A percentile compares a stretch with the other conserved stretches of the same genome.
Evolutionary conservation across 2,113 vertebrate genomes (phyloP).

Genomic region (Corynorhinus townsendii): DNA sequence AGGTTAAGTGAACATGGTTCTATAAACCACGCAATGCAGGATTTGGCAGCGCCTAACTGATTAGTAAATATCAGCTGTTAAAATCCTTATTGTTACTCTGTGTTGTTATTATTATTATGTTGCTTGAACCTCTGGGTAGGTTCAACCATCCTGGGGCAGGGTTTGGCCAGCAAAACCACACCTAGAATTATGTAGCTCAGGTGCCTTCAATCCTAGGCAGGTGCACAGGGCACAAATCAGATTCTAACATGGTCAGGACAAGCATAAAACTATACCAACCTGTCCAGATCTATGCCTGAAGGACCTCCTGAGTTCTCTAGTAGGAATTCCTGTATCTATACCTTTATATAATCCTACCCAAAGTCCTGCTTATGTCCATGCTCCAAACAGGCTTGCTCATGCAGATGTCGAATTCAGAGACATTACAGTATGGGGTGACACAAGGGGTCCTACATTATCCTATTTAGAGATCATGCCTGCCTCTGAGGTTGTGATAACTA

Average conservation of each 20-base stretch:
- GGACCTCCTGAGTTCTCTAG: not conserved
- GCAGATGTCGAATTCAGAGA: not conserved
- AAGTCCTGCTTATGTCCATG: not conserved
- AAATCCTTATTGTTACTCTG: not conserved
- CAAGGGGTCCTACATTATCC: not conserved
- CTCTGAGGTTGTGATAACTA: not conserved
- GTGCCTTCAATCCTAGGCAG: too few species aligned
- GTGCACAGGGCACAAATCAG: rapidly evolving
- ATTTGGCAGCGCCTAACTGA: not conserved
- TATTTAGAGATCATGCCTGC: not conserved
- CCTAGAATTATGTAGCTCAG: not conserved
- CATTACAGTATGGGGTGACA: not conserved
- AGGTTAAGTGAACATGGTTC: not conserved
- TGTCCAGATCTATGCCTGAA: not conserved
- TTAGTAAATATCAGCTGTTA: not conserved
- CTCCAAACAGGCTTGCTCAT: not conserved
- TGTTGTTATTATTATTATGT: not conserved
- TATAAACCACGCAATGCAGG: not conserved
- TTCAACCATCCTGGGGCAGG: not conserved
- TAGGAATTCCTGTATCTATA: not conserved
- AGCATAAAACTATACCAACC: not conserved
- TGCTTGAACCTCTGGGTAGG: not conserved
- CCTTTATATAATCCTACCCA: not conserved
- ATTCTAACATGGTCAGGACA: not conserved
- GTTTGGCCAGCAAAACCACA: not conserved